Evolutionary conservation across 2,113 vertebrate genomes (phyloP), one percentile per base, ranked within the genome.

Genomic region (Neogobius melanostomus): DNA sequence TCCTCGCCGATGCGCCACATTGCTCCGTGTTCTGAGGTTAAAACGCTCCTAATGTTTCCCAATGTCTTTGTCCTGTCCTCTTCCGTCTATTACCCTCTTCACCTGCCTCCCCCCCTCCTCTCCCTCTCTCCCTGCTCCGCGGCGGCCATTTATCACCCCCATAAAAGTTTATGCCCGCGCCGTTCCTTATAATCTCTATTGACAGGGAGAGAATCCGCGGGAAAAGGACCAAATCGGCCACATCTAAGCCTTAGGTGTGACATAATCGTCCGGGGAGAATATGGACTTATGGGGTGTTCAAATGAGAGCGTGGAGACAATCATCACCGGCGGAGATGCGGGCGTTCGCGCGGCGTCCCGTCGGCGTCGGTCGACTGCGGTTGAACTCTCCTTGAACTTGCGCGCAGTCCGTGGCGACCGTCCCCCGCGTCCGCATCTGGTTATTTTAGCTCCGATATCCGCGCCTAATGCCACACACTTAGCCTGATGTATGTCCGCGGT

Each of bases 371-470:
- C 95, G 78, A 0, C 92, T 92, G 94, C 94, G 96, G 94, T 93
- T 98, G 96, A 98, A 98, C 97, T 98, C 96, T 95, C 95, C 96
- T 97, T 99, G 97, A 98, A 98, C 97, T 96, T 49, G 93, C 88
- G 87, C 93, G 90, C 83, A 81, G 88, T 93, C 94, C 92, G 91
- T 21, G 86, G 91, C 92, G 92, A 93, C 95, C 94, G 95, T 74
- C 92, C 92, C 95, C 12, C 53, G 17, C 53, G 11, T 56, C 95
- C 94, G 95, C 94, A 98, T 98, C 95, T 97, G 94, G 93, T 98
- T 97, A 96, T 96, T 96, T 95, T 96, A 96, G 92, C 92, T 96
- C 93, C 95, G 95, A 95, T 96, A 96, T 97, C 92, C 94, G 15
- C 90, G 93, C 91, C 91, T 97, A 96, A 97, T 96, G 94, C 87